Conservation (phyloP, 37 sponge, comb jelly and placozoan species). For the Hormiphora californensis region DNA sequence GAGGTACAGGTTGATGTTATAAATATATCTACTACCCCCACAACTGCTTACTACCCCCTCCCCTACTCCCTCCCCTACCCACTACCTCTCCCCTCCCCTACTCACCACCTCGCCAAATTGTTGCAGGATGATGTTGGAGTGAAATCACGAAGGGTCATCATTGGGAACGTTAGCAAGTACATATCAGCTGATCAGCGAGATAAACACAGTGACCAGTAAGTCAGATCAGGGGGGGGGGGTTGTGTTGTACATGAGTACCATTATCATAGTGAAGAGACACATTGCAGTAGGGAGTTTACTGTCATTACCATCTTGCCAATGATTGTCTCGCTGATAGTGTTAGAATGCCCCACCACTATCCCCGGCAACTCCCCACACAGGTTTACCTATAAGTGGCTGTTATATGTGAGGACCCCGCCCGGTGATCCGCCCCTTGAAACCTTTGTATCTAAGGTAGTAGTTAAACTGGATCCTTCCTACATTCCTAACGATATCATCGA, state of each 20-base stretch:
- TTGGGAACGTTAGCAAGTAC: slow-evolving; percentile 39
- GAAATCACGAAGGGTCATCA: neutral
- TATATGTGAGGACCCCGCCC: slow-evolving; percentile 12
- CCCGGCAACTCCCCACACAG: no score
- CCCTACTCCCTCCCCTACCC: no score
- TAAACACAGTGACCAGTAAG: slow-evolving; percentile 46
- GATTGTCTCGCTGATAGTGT: no score
- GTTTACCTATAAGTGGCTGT: slow-evolving; percentile 44
- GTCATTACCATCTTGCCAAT: no score
- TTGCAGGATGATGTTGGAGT: slow-evolving; percentile 25
- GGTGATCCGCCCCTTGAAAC: slow-evolving; percentile 29
- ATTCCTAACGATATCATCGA: slow-evolving; percentile 53
- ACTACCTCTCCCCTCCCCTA: no score
- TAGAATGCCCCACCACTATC: no score
- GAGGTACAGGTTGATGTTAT: neutral
- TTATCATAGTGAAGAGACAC: no score
- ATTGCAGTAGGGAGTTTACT: no score
- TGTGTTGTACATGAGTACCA: no score
- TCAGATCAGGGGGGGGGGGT: no score
- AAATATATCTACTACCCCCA: neutral
- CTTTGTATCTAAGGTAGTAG: slow-evolving; percentile 40
- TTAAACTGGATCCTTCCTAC: slow-evolving; percentile 37
- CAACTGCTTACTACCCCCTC: no score
- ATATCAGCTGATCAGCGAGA: slow-evolving; percentile 45
- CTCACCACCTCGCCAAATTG: no score